phyloP scores from a whole-genome alignment of 2,113 vertebrate genomes.

The Forbesichthys papilliferus region DNA sequence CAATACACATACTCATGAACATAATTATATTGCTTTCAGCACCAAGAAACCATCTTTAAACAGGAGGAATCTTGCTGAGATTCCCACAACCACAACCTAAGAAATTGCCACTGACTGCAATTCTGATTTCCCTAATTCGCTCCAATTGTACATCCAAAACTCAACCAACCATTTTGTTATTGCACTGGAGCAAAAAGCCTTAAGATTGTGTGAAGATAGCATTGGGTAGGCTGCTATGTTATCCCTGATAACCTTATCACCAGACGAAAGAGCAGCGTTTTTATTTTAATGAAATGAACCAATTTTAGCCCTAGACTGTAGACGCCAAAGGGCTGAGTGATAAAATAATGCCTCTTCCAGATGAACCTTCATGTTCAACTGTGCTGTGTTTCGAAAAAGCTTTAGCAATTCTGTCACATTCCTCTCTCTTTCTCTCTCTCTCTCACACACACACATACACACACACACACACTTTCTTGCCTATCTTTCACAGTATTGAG shows the following conservation, averaged over 20 bases:
- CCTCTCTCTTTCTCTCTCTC: conserved; percentile 10
- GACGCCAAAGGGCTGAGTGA: conserved; percentile 33
- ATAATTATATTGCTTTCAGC: conserved; percentile 54
- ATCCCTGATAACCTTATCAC: conserved; percentile 45
- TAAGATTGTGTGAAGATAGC: conserved; percentile 51
- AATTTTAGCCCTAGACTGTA: conserved; percentile 36
- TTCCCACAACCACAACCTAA: conserved; percentile 58
- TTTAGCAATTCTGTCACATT: conserved; percentile 37
- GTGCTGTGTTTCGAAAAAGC: conserved; percentile 40
- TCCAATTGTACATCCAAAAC: conserved; percentile 46
- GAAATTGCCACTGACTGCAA: conserved; percentile 62
- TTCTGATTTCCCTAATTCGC: conserved; percentile 68
- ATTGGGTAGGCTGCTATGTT: conserved; percentile 47
- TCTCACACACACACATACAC: not conserved
- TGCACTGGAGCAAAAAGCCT: conserved; percentile 47
- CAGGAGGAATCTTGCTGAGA: conserved; percentile 52
- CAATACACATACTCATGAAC: conserved; percentile 40
- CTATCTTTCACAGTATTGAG: conserved; percentile 18
- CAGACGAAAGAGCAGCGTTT: conserved; percentile 44
- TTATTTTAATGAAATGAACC: conserved; percentile 56
- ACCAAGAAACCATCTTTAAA: conserved; percentile 56
- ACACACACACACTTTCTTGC: not conserved
- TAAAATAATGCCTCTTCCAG: conserved; percentile 38
- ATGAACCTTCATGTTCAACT: conserved; percentile 33
- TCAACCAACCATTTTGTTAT: conserved; percentile 59